Evolutionary conservation across 2,797 vertebrate species (phyloP).

Genomic region (Hyperoplus immaculatus): DNA sequence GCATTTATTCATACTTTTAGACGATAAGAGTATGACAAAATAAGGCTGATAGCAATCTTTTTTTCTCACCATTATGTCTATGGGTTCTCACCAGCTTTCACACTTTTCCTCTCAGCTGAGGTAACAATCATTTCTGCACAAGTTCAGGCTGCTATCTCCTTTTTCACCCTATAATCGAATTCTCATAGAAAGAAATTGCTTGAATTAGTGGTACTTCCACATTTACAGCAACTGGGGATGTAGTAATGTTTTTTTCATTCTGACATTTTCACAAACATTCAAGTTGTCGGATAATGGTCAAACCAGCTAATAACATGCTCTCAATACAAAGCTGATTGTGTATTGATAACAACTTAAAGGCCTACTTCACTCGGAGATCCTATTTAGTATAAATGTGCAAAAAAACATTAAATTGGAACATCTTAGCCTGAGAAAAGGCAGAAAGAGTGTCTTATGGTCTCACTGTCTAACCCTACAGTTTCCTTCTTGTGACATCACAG

Average conservation of each 20-base stretch:
- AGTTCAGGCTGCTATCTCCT: not conserved
- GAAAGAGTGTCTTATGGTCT: too few species aligned
- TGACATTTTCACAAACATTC: too few species aligned
- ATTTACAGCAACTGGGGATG: not conserved
- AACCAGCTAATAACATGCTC: not conserved
- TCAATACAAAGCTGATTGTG: not conserved
- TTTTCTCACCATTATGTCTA: constrained; percentile 4
- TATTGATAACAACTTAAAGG: too few species aligned
- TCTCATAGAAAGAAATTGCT: not conserved
- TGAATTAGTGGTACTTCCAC: not conserved
- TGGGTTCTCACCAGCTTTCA: constrained; percentile 9
- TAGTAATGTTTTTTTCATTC: not conserved
- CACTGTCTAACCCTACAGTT: too few species aligned
- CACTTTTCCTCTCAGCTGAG: constrained; percentile 12
- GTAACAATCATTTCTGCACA: constrained; percentile 4
- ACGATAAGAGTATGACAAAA: not conserved
- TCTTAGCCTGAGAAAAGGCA: too few species aligned
- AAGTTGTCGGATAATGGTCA: not conserved
- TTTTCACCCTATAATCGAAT: not conserved
- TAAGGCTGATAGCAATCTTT: not conserved
- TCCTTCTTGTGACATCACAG: too few species aligned
- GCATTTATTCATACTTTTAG: not conserved
- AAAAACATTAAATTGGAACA: too few species aligned
- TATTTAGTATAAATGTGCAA: too few species aligned
- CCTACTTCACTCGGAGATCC: too few species aligned